phyloP scores from a whole-genome alignment of 2,888 invertebrate genomes.

The Athalia circularis region DNA sequence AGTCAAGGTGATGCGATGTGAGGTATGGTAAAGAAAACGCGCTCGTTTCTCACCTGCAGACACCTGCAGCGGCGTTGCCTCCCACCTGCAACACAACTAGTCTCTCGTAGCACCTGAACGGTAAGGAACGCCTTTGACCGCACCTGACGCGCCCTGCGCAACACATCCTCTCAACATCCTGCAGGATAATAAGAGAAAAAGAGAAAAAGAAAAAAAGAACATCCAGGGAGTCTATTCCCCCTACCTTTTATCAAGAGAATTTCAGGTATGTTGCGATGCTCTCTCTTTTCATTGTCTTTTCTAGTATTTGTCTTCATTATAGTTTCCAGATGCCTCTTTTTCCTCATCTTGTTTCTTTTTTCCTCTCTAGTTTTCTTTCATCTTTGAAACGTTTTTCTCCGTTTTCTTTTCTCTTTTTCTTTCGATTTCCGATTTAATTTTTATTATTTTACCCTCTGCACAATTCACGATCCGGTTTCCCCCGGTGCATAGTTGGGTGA shows the following conservation, averaged over 20 bases:
- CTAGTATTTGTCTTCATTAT: neutral
- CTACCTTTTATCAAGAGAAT: too few relatives aligned
- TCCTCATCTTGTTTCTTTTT: neutral
- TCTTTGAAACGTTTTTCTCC: neutral
- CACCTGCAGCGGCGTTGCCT: constrained; percentile 53
- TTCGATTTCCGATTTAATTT: neutral
- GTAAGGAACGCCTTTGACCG: constrained; percentile 48
- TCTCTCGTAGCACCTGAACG: constrained; percentile 62
- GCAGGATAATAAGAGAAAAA: too few relatives aligned
- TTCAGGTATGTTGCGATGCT: too few relatives aligned
- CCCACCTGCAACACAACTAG: constrained; percentile 60
- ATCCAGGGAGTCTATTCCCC: too few relatives aligned
- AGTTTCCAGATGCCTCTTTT: neutral
- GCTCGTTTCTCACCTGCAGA: constrained; percentile 10
- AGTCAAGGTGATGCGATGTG: too few relatives aligned
- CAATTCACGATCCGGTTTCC: neutral
- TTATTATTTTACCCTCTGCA: neutral
- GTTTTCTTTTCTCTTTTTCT: neutral
- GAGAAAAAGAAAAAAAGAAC: too few relatives aligned
- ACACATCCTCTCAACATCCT: constrained; percentile 25
- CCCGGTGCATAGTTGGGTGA: too few relatives aligned
- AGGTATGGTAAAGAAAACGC: neutral
- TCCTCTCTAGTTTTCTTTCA: neutral
- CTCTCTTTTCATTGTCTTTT: neutral
- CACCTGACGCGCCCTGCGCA: constrained; percentile 51